Evolutionary conservation across 2,113 vertebrate genomes (phyloP).

Genomic region (Mesitornis unicolor): DNA sequence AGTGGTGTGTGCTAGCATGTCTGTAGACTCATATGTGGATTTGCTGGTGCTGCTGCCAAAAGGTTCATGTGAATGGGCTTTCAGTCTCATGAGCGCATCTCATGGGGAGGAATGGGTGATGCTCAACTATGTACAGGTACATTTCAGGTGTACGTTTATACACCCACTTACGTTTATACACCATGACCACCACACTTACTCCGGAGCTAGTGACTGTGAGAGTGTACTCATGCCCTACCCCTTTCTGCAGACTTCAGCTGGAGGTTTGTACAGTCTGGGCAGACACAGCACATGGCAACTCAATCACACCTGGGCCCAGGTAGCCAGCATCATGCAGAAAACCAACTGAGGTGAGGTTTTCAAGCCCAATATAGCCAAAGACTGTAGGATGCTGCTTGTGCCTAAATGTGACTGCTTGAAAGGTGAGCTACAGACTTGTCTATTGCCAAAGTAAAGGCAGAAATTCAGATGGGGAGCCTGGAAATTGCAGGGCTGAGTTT

Average conservation of each 20-base stretch:
- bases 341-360: not conserved
- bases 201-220: not conserved
- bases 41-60: not conserved
- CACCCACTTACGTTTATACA: not conserved
- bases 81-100: not conserved
- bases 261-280: not conserved
- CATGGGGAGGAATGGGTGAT: not conserved
- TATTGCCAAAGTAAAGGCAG: not conserved
- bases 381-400: not conserved
- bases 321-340: not conserved
- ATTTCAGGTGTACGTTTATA: not conserved
- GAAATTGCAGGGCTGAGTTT: not conserved
- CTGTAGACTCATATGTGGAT: not conserved
- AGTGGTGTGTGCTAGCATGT: accelerated
- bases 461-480: not conserved
- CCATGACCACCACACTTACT: accelerated
- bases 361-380: not conserved
- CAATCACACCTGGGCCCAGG: not conserved
- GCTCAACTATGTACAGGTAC: not conserved
- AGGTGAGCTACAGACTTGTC: not conserved
- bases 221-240: accelerated
- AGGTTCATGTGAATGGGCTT: not conserved
- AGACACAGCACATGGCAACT: not conserved
- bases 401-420: not conserved
- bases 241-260: not conserved